Evolutionary conservation across 2,113 vertebrate genomes (phyloP), one percentile per base, ranked within the genome.

Genomic region (Malurus elegans): DNA sequence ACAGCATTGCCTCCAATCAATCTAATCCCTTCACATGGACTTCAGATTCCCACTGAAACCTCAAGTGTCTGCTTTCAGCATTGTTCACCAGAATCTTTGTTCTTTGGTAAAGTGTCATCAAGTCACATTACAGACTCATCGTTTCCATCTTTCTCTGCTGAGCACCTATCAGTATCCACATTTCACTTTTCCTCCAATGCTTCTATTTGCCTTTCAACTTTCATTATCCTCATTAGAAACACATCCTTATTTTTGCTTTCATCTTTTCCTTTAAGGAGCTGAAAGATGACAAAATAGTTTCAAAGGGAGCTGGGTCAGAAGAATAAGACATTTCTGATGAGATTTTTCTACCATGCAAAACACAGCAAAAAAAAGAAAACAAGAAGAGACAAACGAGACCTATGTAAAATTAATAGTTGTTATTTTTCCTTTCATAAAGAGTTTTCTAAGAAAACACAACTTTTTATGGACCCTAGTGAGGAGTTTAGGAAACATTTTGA

Each of bases 261-360:
- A 95, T 97, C 95, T 96, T 97, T 91, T 97, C 60, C 82, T 98
- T 97, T 95, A 97, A 97, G 92, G 82, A 97, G 71, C 84, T 91
- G 95, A 97, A 95, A 82, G 79, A 97, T 93, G 86, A 97, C 95
- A 98, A 97, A 98, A 96, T 47, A 95, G 85, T 96, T 98, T 98
- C 96, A 97, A 97, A 98, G 93, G 80, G 72, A 97, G 87, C 71
- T 88, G 34, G 90, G 95, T 98, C 95, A 97, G 86, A 88, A 95
- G 95, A 93, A 85, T 79, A 93, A 97, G 91, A 69, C 53, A 73
- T 96, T 96, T 97, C 84, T 97, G 89, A 96, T 93, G 88, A 97
- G 94, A 94, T 95, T 96, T 96, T 82, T 97, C 80, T 90, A 62
- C 45, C 81, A 88, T 76, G 88, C 86, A 96, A 95, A 97, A 91